These are phyloP conservation scores for Helogale parvula DNA, from an alignment of 2,113 vertebrate species.

Conservation along the genomic window DNA sequence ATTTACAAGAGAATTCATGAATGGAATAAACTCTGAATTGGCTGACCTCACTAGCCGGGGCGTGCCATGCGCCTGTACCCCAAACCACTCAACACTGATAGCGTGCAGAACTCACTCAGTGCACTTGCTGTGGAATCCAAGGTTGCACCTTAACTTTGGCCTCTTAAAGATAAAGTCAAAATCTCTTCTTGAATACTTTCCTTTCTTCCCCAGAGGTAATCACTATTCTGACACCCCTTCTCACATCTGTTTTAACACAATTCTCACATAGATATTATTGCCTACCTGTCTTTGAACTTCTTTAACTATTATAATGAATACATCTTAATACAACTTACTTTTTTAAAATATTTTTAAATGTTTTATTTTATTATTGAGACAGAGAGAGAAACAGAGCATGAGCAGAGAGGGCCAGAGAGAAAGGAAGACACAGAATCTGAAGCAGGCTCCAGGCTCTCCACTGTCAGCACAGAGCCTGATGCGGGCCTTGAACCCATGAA, in stretches of 20 bases:
- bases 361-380: too few species aligned
- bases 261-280: neutral
- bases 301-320: neutral
- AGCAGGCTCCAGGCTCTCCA: too few species aligned
- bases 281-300: neutral
- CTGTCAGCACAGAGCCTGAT: too few species aligned
- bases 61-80: neutral
- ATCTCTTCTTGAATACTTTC: neutral
- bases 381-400: too few species aligned
- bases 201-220: neutral
- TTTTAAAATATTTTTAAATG: neutral
- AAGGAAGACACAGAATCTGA: too few species aligned
- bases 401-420: too few species aligned
- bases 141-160: neutral
- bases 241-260: neutral
- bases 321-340: neutral
- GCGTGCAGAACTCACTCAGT: neutral
- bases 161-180: neutral
- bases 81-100: too few species aligned
- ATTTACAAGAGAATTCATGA: neutral
- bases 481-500: too few species aligned
- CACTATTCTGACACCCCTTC: neutral
- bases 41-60: neutral
- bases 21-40: neutral
- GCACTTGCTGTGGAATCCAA: neutral